These are phyloP conservation scores for Acanthosoma haemorrhoidale DNA, from an alignment of 2,888 invertebrate genomes.

Conservation along the genomic window DNA sequence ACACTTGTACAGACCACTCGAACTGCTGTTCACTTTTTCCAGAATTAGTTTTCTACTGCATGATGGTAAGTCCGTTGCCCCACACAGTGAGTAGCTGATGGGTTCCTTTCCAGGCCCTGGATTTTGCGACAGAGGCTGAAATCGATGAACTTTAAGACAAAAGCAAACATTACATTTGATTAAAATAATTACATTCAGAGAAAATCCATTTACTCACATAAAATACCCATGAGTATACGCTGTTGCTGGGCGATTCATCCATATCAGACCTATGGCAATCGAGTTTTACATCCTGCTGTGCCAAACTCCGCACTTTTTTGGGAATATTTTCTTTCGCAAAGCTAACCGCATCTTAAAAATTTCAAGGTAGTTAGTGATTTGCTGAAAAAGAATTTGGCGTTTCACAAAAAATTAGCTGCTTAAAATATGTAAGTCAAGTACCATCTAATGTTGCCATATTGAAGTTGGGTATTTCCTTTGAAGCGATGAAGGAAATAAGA, in stretches of 20 bases:
- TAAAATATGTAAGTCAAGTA: not conserved
- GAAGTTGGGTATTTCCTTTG: not conserved
- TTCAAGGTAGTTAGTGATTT: not conserved
- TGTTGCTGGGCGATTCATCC: not conserved
- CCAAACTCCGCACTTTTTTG: not conserved
- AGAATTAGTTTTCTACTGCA: conserved; percentile 3
- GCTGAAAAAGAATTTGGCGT: too few relatives aligned
- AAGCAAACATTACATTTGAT: not conserved
- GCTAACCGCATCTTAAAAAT: not conserved
- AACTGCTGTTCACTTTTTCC: conserved; percentile 14
- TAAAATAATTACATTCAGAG: not conserved
- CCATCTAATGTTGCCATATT: not conserved
- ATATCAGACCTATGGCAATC: not conserved
- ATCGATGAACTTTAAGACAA: not conserved
- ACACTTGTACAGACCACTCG: conserved; percentile 18
- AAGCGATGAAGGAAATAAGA: not conserved
- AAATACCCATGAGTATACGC: conserved; percentile 15
- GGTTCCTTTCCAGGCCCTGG: not conserved
- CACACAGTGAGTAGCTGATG: not conserved
- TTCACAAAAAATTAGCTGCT: too few relatives aligned
- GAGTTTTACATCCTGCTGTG: conserved; percentile 18
- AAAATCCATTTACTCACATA: conserved; percentile 18
- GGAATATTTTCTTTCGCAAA: not conserved
- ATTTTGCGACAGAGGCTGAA: conserved; percentile 1
- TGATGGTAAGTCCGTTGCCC: not conserved